A percentile compares a stretch with the other conserved stretches of the same genome.
phyloP scores from a whole-genome alignment of 92 coral and sea anemone species.

The Zoanthus gigantus region DNA sequence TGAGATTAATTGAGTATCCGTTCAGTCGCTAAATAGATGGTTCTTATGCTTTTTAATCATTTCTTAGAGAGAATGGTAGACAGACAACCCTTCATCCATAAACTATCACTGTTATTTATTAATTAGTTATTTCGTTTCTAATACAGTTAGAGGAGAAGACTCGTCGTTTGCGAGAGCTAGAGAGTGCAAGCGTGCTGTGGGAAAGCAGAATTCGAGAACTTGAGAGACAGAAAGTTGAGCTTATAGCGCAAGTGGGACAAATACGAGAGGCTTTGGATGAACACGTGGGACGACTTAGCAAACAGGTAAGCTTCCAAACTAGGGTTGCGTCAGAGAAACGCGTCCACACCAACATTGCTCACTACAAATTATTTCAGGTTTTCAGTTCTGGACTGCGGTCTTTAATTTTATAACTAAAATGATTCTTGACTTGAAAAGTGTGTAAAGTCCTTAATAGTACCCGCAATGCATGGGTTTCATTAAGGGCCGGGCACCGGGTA shows the following conservation, averaged over 20 bases:
- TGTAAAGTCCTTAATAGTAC: too few relatives aligned
- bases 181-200: constrained; percentile 88
- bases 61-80: too few relatives aligned
- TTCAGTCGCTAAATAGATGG: too few relatives aligned
- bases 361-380: background rate
- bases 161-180: constrained; percentile 84
- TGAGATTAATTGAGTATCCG: too few relatives aligned
- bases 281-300: constrained; percentile 91
- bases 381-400: too few relatives aligned
- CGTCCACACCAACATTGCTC: background rate
- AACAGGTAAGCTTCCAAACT: constrained; percentile 71
- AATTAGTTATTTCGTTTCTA: background rate
- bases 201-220: constrained; percentile 93
- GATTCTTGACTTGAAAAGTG: too few relatives aligned
- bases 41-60: too few relatives aligned
- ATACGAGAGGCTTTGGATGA: constrained; percentile 91
- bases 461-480: too few relatives aligned
- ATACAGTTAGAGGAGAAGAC: constrained; percentile 94
- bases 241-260: constrained; percentile 78
- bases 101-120: too few relatives aligned
- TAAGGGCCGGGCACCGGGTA: too few relatives aligned
- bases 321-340: background rate
- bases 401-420: too few relatives aligned
- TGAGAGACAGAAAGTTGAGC: constrained; percentile 87
- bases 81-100: too few relatives aligned